Conservation (phyloP, 2,113 vertebrate genomes). For the Anoplopoma fimbria region DNA sequence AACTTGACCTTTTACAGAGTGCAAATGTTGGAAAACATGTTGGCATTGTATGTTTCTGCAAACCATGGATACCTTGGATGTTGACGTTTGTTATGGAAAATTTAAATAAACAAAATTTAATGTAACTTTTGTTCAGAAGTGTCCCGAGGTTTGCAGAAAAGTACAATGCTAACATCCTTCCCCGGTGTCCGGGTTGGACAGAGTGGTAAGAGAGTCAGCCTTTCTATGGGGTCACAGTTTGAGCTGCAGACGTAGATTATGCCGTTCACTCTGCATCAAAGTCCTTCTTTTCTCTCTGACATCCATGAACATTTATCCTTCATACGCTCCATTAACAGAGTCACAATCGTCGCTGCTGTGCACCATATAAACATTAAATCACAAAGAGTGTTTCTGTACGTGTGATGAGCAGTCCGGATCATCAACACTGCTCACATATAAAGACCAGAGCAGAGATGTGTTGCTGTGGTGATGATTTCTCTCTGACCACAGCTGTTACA, state of each 20-base stretch:
- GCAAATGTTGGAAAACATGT: too few relatives aligned
- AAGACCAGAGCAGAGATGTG: constrained; percentile 17
- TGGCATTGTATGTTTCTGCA: too few relatives aligned
- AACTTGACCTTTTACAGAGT: constrained; percentile 21
- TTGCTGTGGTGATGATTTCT: constrained; percentile 39
- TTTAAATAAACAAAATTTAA: too few relatives aligned
- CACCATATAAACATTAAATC: constrained; percentile 40
- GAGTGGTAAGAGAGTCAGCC: too few relatives aligned
- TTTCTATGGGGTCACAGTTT: neutral
- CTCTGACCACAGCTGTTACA: constrained; percentile 66
- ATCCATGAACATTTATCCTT: constrained; percentile 38
- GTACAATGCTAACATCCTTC: too few relatives aligned
- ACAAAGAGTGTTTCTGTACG: neutral
- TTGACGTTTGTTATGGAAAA: too few relatives aligned
- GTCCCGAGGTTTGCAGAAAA: too few relatives aligned
- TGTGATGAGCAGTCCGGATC: neutral
- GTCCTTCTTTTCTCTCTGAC: neutral
- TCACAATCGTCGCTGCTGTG: constrained; percentile 46
- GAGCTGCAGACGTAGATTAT: constrained; percentile 1
- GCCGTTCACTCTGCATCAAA: constrained; percentile 7
- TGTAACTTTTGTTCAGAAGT: too few relatives aligned
- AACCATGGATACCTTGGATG: too few relatives aligned
- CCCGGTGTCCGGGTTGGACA: too few relatives aligned
- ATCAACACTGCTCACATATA: constrained; percentile 21
- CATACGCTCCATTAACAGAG: constrained; percentile 41